Conservation (phyloP, 2,113 vertebrate genomes). For the Boulengeromyrus knoepffleri region DNA sequence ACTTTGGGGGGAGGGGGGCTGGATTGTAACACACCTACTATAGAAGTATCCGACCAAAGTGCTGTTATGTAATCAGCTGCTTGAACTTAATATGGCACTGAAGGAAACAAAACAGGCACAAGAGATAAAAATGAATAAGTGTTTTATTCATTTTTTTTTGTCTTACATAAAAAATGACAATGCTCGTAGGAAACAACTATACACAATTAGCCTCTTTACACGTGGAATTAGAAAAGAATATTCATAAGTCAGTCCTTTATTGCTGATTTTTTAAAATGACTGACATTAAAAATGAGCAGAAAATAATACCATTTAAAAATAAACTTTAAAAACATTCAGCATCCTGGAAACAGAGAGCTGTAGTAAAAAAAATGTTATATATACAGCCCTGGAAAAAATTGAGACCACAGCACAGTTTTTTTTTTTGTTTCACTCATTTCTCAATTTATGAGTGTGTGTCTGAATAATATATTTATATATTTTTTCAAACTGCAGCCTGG, state of each 20-base stretch:
- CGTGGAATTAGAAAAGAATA: neutral
- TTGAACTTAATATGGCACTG: neutral
- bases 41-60: neutral
- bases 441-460: no score
- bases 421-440: no score
- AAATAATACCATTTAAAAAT: neutral
- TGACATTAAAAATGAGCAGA: neutral
- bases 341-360: neutral
- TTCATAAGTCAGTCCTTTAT: neutral
- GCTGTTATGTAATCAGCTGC: neutral
- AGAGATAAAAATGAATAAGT: neutral
- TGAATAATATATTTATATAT: no score
- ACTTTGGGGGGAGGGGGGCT: neutral
- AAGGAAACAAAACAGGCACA: neutral
- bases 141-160: neutral
- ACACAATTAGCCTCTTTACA: neutral
- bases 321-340: neutral
- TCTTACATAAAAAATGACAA: neutral
- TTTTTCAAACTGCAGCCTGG: no score
- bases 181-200: neutral
- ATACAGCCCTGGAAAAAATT: no score
- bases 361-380: neutral
- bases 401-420: no score
- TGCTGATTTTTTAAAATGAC: neutral
- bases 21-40: neutral